Evolutionary conservation across 2,113 vertebrate genomes (phyloP), one percentile per base, ranked within the genome.

Genomic region (Budorcas taxicolor): DNA sequence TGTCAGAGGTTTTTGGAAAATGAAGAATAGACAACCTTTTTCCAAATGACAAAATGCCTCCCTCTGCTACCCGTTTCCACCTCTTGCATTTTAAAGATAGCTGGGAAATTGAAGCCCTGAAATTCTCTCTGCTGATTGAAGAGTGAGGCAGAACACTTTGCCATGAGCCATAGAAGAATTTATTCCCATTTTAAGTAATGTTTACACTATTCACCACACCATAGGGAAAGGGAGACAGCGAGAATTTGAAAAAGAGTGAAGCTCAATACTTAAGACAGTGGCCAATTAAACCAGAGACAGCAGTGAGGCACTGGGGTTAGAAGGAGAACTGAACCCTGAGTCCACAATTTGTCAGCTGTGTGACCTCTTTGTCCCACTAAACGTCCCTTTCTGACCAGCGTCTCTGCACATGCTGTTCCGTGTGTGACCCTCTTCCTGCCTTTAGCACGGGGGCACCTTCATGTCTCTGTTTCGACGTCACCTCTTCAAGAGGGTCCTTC

Each of bases 171-270:
- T 0, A 0, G 95, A 98, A 98, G 96, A 98, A 97, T 97, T 98
- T 97, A 98, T 99, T 99, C 96, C 98, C 98, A 98, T 99, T 98
- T 99, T 98, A 98, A 98, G 98, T 98, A 98, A 98, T 98, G 98
- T 98, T 98, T 98, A 0, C 2, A 87, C 97, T 45, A 90, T 60
- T 81, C 36, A 74, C 23, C n/a, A 95, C 36, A 76, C 55, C 52
- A 57, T 3, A 86, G 58, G 64, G 90, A 95, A 90, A 71, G n/a
- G 80, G 94, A 67, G 81, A 89, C 6, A 31, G 31, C 36, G 50
- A n/a, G 82, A 82, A 52, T 43, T 6, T 50, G 88, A 86, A 84
- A 88, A 93, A 90, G 80, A 91, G 11, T n/a, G 8, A 83, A 58
- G 45, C 91, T 95, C 85, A 40, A 33, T 47, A 80, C 78, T 15